A percentile compares a stretch with the other conserved stretches of the same genome.
These are phyloP conservation scores for Phainopepla nitens DNA, from an alignment of 2,113 vertebrate genomes.

Conservation along the genomic window DNA sequence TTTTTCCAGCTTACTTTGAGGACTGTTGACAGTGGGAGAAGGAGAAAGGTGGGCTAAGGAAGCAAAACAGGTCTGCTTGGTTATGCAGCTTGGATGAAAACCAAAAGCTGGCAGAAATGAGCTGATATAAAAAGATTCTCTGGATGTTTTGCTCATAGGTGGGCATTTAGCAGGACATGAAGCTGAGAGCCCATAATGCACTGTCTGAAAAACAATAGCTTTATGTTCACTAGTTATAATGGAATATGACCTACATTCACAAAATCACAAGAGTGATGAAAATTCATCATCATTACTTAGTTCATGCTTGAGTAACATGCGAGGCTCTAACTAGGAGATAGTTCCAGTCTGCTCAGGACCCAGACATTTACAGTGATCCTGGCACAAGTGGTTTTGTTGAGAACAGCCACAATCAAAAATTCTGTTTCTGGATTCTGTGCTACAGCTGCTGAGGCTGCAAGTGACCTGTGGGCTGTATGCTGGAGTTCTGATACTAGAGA, in stretches of 20 bases:
- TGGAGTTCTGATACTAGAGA: not conserved
- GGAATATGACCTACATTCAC: conserved; percentile 5
- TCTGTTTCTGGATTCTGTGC: not conserved
- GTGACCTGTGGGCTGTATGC: not conserved
- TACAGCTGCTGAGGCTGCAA: not conserved
- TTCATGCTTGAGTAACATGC: not conserved
- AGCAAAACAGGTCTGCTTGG: not conserved
- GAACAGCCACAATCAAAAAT: not conserved
- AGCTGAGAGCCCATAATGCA: not conserved
- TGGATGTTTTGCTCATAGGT: not conserved
- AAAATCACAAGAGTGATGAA: not conserved
- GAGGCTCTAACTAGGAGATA: not conserved
- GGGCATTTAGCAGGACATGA: not conserved
- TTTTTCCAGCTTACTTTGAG: not conserved
- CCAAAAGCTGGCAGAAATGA: not conserved
- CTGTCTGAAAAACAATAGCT: not conserved
- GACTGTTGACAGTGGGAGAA: not conserved
- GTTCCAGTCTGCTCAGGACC: not conserved
- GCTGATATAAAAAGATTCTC: not conserved
- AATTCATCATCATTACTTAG: conserved; percentile 11
- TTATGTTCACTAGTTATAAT: not conserved
- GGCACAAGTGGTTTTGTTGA: not conserved
- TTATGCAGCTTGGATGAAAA: not conserved
- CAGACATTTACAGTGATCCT: not conserved
- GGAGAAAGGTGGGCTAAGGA: not conserved